phyloP scores from a whole-genome alignment of 2,888 invertebrate species.

The Nymphalis c-album region DNA sequence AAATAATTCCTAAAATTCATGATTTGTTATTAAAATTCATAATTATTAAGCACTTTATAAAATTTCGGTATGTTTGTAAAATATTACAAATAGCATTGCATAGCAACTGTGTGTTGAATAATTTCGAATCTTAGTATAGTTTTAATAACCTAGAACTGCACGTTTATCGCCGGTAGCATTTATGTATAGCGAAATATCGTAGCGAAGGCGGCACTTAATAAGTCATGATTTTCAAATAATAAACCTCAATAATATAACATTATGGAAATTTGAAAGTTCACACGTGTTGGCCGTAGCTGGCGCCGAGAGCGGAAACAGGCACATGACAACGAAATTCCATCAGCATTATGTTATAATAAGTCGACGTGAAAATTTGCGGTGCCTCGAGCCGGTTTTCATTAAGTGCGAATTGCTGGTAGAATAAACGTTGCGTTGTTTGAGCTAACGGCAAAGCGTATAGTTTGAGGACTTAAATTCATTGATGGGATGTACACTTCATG shows the following conservation, averaged over 20 bases:
- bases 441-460: slow-evolving; percentile 14
- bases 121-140: no score
- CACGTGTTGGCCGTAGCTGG: slow-evolving; percentile 37
- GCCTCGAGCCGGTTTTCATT: slow-evolving; percentile 50
- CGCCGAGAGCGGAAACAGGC: slow-evolving; percentile 35
- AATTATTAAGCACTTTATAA: no score
- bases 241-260: slow-evolving; percentile 37
- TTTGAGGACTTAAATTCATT: neutral
- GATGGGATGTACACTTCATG: no score
- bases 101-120: no score
- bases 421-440: slow-evolving; percentile 26
- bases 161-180: no score
- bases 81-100: no score
- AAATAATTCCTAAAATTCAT: no score
- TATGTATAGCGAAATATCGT: neutral
- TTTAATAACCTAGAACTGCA: no score
- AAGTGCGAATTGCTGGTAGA: slow-evolving; percentile 47
- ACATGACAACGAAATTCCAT: slow-evolving; percentile 67
- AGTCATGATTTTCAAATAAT: slow-evolving; percentile 29
- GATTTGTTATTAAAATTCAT: no score
- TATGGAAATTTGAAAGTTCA: slow-evolving; percentile 45
- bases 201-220: neutral
- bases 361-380: slow-evolving; percentile 58
- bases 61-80: no score
- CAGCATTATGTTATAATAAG: slow-evolving; percentile 69